phyloP scores from a whole-genome alignment of 1,140 invertebrate species.

The Atta colombica region DNA sequence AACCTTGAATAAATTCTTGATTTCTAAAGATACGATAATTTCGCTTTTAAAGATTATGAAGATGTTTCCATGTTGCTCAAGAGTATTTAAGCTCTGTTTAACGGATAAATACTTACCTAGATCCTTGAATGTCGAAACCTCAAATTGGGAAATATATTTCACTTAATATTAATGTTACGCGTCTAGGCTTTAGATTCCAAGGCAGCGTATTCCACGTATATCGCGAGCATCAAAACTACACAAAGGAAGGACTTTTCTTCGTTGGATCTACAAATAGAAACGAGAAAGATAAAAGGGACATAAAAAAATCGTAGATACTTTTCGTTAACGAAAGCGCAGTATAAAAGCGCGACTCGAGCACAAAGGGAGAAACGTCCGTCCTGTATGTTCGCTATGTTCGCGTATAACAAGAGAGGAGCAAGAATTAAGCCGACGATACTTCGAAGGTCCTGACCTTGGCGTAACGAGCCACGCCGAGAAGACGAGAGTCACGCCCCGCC shows the following conservation, averaged over 20 bases:
- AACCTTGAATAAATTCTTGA: slow-evolving; percentile 17
- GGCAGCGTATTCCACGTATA: neutral
- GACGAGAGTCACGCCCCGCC: slow-evolving; percentile 70
- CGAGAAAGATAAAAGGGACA: neutral
- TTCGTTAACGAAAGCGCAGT: neutral
- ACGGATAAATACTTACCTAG: slow-evolving; percentile 24
- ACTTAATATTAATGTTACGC: neutral
- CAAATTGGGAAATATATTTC: slow-evolving; percentile 17
- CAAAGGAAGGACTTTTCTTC: slow-evolving; percentile 10
- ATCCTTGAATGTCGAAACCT: slow-evolving; percentile 9
- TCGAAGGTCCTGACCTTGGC: slow-evolving; percentile 69
- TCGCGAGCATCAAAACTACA: slow-evolving; percentile 20
- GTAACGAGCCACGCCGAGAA: slow-evolving; percentile 67
- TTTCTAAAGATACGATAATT: slow-evolving; percentile 35
- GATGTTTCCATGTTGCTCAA: slow-evolving; percentile 35
- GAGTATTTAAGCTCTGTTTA: slow-evolving; percentile 24
- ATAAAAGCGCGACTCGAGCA: slow-evolving; percentile 30
- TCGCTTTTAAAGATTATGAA: slow-evolving; percentile 6
- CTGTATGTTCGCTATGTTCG: slow-evolving; percentile 26
- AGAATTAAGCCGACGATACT: slow-evolving; percentile 67
- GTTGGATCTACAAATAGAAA: slow-evolving; percentile 7
- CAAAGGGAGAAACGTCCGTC: slow-evolving; percentile 14
- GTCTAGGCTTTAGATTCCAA: neutral
- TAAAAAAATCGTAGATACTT: neutral
- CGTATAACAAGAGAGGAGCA: slow-evolving; percentile 38